Percentiles rank a stretch among this genome's conserved stretches.
Evolutionary conservation across 2,888 invertebrate species (phyloP).

Genomic region (Acrocera orbiculus): DNA sequence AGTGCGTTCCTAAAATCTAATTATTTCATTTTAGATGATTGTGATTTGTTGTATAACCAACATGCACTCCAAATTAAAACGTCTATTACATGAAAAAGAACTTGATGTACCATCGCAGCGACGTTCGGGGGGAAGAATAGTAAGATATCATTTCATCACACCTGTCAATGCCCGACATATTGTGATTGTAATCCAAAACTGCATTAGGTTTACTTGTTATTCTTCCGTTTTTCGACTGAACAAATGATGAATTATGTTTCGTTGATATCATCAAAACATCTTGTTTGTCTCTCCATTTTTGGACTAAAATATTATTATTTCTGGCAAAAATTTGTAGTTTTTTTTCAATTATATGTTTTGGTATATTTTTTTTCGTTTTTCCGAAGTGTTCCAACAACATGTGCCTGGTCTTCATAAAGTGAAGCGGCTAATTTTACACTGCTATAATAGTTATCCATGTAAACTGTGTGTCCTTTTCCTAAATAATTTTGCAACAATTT

Average conservation of each 20-base stretch:
- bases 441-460: not conserved
- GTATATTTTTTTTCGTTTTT: not conserved
- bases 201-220: not conserved
- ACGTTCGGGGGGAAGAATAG: constrained; percentile 5
- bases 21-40: too few relatives aligned
- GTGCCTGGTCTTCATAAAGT: too few relatives aligned
- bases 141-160: too few relatives aligned
- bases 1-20: too few relatives aligned
- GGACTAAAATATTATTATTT: too few relatives aligned
- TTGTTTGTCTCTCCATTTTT: constrained; percentile 3
- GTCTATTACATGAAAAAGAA: too few relatives aligned
- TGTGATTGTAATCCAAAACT: constrained; percentile 1
- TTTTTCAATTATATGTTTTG: not conserved
- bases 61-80: too few relatives aligned
- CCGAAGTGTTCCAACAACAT: not conserved
- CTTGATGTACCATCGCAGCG: too few relatives aligned
- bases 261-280: constrained; percentile 3
- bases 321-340: too few relatives aligned
- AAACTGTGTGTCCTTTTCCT: not conserved
- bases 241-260: not conserved
- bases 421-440: not conserved
- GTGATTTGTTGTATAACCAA: not conserved
- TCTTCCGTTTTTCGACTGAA: not conserved
- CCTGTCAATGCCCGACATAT: constrained; percentile 4
- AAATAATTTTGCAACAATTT: not conserved